Evolutionary conservation across 2,113 vertebrate species (phyloP), one percentile per base, ranked within the genome.

Genomic region (Pterophyllum scalare): DNA sequence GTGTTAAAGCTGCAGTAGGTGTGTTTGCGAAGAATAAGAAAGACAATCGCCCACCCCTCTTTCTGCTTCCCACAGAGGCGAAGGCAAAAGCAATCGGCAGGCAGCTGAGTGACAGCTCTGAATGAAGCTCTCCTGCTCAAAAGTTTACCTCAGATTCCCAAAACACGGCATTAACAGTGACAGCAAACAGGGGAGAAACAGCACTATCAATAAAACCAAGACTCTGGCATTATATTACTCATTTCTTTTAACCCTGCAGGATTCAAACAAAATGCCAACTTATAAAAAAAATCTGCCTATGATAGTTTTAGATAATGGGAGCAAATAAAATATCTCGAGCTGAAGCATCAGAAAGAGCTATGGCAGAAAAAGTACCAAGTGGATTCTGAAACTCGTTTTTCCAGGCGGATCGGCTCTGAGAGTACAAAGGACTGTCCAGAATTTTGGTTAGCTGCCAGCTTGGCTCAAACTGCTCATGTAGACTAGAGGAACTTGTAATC

Each of bases 401-500:
- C 52, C 26, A 5, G 38, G 70, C 49, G 38, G 57, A 79, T 75
- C 52, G 9, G 64, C 62, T 84, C 20, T 57, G 74, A 85, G 49
- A 76, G 52, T 43, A 81, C 64, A 85, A 88, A 90, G 65, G 56
- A 72, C 83, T 79, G 86, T 81, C 64, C 84, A 83, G 67, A n/a
- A 75, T 75, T 24, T 24, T 86, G 87, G 56, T 80, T 28, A 15
- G 11, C 8, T 38, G 75, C 83, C 89, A 82, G 52, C 38, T 78
- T 84, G 80, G 81, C 83, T 79, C 61, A 26, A 8, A 17, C 46
- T 75, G 81, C 40, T 80, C 70, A 59, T 81, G 83, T 67, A 14
- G 90, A 90, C 81, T n/a, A 13, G 83, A 82, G 75, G 75, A 90
- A 90, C 82, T 85, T 90, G 82, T 92, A 80, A 89, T 88, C 86